Evolutionary conservation across 1,140 invertebrate species (phyloP).

Genomic region (Trialeurodes vaporariorum): DNA sequence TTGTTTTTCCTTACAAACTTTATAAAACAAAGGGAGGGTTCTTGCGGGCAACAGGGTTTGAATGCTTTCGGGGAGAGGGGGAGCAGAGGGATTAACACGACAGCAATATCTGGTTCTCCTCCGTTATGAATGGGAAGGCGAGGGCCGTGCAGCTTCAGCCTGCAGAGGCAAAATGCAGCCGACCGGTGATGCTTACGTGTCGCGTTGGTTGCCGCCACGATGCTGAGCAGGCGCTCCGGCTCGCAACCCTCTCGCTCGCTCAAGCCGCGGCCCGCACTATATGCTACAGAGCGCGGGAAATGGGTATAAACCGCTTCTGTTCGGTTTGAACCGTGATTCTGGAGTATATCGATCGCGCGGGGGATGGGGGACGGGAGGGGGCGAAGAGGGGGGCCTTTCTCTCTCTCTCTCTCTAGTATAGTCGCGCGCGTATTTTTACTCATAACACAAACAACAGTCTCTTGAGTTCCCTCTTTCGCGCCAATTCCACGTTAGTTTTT

Average conservation of each 20-base stretch:
- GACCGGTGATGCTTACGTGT: not conserved
- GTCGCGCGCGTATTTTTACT: not conserved
- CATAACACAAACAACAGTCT: not conserved
- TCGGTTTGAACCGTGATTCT: not conserved
- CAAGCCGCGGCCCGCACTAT: too few relatives aligned
- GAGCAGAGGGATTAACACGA: too few relatives aligned
- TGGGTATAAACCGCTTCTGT: not conserved
- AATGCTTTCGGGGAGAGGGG: too few relatives aligned
- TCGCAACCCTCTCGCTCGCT: not conserved
- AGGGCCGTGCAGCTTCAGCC: not conserved
- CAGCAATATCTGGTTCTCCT: too few relatives aligned
- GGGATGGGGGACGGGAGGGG: too few relatives aligned
- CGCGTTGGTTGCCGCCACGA: not conserved
- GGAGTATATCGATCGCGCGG: too few relatives aligned
- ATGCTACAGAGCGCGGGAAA: not conserved
- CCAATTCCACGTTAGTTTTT: not conserved
- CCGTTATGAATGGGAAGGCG: not conserved
- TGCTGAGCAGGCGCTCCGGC: too few relatives aligned
- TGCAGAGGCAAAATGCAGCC: not conserved
- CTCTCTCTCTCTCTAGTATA: too few relatives aligned
- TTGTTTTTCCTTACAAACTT: too few relatives aligned
- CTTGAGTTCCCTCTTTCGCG: not conserved
- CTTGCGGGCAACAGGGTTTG: too few relatives aligned
- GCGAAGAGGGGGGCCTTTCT: too few relatives aligned
- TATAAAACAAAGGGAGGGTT: too few relatives aligned